These are phyloP conservation scores for Saccostrea cuccullata DNA, from an alignment of 1,140 invertebrate genomes.

Conservation along the genomic window DNA sequence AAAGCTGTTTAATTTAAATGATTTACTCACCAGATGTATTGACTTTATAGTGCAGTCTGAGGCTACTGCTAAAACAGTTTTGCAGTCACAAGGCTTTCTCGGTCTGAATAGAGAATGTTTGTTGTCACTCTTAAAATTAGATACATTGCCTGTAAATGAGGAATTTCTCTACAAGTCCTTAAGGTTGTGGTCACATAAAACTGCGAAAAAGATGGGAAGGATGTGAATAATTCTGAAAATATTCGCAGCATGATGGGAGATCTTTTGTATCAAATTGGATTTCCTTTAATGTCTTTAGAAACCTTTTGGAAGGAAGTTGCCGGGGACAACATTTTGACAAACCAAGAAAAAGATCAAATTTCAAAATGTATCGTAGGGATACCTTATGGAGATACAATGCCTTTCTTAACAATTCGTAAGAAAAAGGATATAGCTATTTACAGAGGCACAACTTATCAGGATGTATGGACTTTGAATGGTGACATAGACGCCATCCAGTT, in stretches of 20 bases:
- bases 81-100: background rate
- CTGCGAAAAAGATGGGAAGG: background rate
- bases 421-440: background rate
- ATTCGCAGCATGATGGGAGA: background rate
- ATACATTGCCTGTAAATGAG: background rate
- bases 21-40: slow-evolving; percentile 52
- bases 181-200: background rate
- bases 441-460: background rate
- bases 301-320: background rate
- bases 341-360: background rate
- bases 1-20: slow-evolving; percentile 57
- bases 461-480: background rate
- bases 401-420: background rate
- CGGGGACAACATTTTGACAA: background rate
- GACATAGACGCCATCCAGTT: background rate
- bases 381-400: background rate
- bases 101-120: background rate
- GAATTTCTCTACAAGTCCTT: background rate
- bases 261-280: background rate
- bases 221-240: background rate
- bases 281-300: background rate
- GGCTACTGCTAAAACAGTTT: background rate
- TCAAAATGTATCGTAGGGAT: background rate
- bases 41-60: slow-evolving; percentile 43
- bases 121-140: background rate